These are phyloP conservation scores for Saguinus midas DNA, from an alignment of 2,113 vertebrate species.

Conservation along the genomic window DNA sequence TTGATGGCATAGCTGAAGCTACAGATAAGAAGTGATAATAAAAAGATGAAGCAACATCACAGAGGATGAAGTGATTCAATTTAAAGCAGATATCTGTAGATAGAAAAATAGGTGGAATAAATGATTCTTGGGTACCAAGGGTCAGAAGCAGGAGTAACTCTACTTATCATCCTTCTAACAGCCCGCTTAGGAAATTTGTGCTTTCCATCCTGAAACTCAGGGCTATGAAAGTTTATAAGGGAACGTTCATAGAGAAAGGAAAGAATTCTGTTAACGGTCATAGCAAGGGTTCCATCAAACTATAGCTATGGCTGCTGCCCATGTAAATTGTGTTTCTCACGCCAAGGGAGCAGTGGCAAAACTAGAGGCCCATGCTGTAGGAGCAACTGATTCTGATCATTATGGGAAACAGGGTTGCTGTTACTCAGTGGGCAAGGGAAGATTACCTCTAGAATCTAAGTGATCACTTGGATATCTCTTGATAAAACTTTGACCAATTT, in stretches of 20 bases:
- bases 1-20: too few species aligned
- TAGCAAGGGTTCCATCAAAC: too few species aligned
- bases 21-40: background rate
- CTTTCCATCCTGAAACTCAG: background rate
- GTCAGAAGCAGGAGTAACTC: background rate
- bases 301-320: background rate
- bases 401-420: too few species aligned
- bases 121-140: background rate
- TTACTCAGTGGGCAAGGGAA: background rate
- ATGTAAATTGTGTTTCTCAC: background rate
- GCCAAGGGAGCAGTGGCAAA: background rate
- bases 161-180: background rate
- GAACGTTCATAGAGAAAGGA: background rate
- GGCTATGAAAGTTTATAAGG: background rate
- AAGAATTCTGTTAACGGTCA: background rate
- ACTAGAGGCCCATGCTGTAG: background rate
- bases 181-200: background rate
- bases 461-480: background rate
- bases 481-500: background rate
- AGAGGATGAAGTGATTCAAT: background rate
- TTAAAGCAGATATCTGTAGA: background rate
- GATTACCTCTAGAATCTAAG: background rate
- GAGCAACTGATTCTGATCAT: background rate
- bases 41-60: background rate
- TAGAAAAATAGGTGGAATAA: background rate